Base-by-base conservation (phyloP, 2,888 invertebrate species). In the Eupithecia abbreviata region DNA sequence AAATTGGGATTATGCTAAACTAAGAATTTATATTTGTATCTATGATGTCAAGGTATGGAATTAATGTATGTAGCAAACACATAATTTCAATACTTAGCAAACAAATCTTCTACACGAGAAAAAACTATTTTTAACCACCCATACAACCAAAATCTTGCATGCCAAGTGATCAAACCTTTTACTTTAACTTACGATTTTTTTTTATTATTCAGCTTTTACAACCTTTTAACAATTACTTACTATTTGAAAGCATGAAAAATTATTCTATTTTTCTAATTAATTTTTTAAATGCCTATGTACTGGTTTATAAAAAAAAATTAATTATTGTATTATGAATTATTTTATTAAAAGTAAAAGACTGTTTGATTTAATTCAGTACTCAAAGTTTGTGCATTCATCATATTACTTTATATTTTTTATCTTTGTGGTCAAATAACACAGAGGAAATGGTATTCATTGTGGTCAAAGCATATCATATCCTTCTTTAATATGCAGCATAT, bases 381-480 rank as follows among this genome's bases (percentile, higher is more conserved):
- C 18, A 62, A 58, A 12, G 7, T 30, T 2, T 18, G 9, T 2
- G 15, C 5, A 18, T 58, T 58, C 9, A 3, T 4, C 4, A 62
- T 30, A 4, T 30, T 62, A 58, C 58, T 12, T 30, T 62, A 62
- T 12, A 30, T 62, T 30, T 55, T 30, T 62, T n/a, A 30, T 30
- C 2, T 30, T 12, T 62, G 62, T 62, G 62, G 18, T 30, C 62
- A 71, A 71, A 72, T 15, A 58, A 9, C n/a, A 41, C 9, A 41
- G 45, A 45, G 58, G 47, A 62, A 69, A 68, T 68, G 43, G 45
- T 73, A n/a, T 66, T 65, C 43, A 66, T 68, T 71, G 67, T 68
- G 58, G 74, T 77, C 71, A 62, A 74, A 58, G 75, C 51, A 74
- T 77, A 71, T 68, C 51, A 74, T 77, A 71, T 68, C 72, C 71